Evolutionary conservation across 2,113 vertebrate genomes (phyloP).

Genomic region (Dasyurus viverrinus): DNA sequence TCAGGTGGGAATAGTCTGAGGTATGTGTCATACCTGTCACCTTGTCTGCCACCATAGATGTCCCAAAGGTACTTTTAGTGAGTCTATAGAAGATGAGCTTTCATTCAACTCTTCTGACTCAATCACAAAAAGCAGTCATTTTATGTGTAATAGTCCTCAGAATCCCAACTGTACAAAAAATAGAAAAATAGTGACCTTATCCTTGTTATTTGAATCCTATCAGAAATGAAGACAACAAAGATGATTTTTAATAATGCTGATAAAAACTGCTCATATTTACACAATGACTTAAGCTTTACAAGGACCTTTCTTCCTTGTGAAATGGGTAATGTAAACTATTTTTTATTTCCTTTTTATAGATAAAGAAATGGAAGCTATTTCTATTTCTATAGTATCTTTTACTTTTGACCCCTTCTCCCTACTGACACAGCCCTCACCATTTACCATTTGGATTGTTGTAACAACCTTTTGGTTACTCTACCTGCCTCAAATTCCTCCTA

Average conservation of each 20-base stretch:
- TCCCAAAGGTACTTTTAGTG: not conserved
- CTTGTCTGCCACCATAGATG: not conserved
- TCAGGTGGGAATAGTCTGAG: not conserved
- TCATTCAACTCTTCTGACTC: not conserved
- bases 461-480: not conserved
- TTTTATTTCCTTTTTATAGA: not conserved
- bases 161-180: not conserved
- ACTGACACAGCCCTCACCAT: not conserved
- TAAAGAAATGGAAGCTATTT: not conserved
- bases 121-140: not conserved
- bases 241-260: not conserved
- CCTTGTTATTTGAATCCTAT: not conserved
- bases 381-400: not conserved
- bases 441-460: not conserved
- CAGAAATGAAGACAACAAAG: not conserved
- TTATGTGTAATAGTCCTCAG: not conserved
- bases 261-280: not conserved
- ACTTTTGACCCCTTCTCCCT: not conserved
- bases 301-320: not conserved
- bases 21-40: not conserved
- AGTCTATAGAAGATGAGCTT: not conserved
- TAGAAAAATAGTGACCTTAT: not conserved
- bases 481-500: not conserved
- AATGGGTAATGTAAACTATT: not conserved
- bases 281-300: not conserved